Base-by-base conservation (phyloP, 2,113 vertebrate species). In the Ardeotis arabs region DNA sequence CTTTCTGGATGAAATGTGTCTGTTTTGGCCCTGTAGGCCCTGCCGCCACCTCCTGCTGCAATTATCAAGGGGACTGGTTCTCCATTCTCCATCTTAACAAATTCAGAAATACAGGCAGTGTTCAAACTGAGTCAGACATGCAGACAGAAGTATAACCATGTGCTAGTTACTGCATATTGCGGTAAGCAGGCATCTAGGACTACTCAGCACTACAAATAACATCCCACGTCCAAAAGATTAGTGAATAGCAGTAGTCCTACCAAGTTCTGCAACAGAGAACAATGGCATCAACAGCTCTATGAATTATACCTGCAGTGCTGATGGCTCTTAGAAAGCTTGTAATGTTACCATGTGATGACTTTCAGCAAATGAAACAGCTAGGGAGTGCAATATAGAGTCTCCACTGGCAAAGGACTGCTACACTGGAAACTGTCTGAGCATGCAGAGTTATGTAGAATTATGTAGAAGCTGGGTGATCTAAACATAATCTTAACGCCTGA, bases 21-120 rank as follows among this genome's bases (percentile, higher is more conserved):
- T 81, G 96, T 97, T 97, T 98, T 98, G 90, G 98, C 98, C 93
- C 98, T 99, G 88, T 99, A 99, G 89, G 99, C 99, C 70, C 99
- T 98, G 88, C 99, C 99, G 10, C 99, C 99, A 83, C 99, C 99
- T 13, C 99, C 99, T 35, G 99, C 99, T 68, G 99, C 99, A 80
- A 99, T 98, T 96, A 99, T 98, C 94, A 99, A 98, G 58, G 99
- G 99, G 62, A 98, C 91, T 0, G 98, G 98, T 70, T 98, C 97
- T 22, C 97, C 98, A 5, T 98, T 99, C 87, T 98, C 98, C 98
- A 99, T 98, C 99, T 99, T 97, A 92, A 97, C 89, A 66, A 87
- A 83, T 94, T 56, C 58, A 94, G 72, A 96, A 96, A 84, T 24
- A 58, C 83, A 95, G 62, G 3, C 82, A 95, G 68, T 55, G 52